Conservation (phyloP, 2,797 vertebrate genomes). For the Manis crassicaudata region DNA sequence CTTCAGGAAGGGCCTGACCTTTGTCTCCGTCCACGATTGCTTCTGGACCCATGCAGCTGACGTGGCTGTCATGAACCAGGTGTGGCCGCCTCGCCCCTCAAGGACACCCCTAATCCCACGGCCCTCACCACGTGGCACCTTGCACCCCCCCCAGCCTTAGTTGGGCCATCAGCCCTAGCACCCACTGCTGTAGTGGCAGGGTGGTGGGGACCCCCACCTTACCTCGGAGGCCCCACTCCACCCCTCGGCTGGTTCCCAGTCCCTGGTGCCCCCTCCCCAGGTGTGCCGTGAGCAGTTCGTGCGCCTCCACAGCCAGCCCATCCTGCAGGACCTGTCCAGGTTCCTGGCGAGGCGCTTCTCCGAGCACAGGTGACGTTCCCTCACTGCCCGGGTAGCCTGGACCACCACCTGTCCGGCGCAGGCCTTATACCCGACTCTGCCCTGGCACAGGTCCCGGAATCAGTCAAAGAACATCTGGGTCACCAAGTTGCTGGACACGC, state of each 20-base stretch:
- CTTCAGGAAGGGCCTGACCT: conserved; percentile 92
- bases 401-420: rapidly evolving
- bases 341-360: conserved; percentile 92
- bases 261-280: conserved; percentile 78
- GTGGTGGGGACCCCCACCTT: background rate
- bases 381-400: rapidly evolving
- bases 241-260: background rate
- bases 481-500: conserved; percentile 86
- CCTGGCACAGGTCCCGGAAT: background rate
- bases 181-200: background rate
- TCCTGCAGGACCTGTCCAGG: conserved; percentile 92
- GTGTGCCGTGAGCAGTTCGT: conserved; percentile 97
- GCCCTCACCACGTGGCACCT: background rate
- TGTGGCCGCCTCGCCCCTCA: conserved; percentile 56
- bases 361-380: background rate
- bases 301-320: conserved; percentile 93
- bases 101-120: background rate
- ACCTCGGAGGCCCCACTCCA: background rate
- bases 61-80: conserved; percentile 96
- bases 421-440: background rate
- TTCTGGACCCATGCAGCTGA: conserved; percentile 97
- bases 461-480: conserved; percentile 71
- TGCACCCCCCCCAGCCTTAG: too few species aligned
- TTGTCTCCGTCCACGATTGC: conserved; percentile 98
- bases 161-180: rapidly evolving